Conservation (phyloP, 2,888 invertebrate genomes). For the Eilema griseolum region DNA sequence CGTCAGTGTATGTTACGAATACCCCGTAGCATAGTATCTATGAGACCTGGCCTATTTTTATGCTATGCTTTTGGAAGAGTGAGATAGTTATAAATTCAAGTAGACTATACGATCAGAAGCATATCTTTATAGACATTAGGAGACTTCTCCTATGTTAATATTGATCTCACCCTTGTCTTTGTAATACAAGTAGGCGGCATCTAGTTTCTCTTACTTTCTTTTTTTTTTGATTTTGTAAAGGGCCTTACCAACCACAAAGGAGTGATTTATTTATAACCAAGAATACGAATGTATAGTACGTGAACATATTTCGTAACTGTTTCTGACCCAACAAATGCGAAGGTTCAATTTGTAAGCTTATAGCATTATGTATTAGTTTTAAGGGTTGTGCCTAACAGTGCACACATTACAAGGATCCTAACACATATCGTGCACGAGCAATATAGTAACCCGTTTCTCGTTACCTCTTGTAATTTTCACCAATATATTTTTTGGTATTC, state of each 20-base stretch:
- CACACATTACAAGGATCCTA: slow-evolving; percentile 18
- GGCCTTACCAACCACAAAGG: not conserved
- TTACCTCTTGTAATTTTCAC: slow-evolving; percentile 4
- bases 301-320: slow-evolving; percentile 9
- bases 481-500: slow-evolving; percentile 3
- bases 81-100: too few relatives aligned
- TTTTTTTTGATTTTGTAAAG: not conserved
- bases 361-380: slow-evolving; percentile 21
- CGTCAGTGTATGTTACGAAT: too few relatives aligned
- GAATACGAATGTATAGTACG: not conserved
- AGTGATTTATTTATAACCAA: not conserved
- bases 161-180: not conserved
- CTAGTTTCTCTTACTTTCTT: not conserved
- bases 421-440: slow-evolving; percentile 14
- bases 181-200: not conserved
- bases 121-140: too few relatives aligned
- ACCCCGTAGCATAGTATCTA: too few relatives aligned
- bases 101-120: too few relatives aligned
- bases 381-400: slow-evolving; percentile 21
- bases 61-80: too few relatives aligned
- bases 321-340: slow-evolving; percentile 8
- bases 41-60: too few relatives aligned
- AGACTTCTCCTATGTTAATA: not conserved
- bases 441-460: slow-evolving; percentile 4
- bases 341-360: slow-evolving; percentile 21